Evolutionary conservation across 1,140 invertebrate genomes (phyloP), one percentile per base, ranked within the genome.

Genomic region (Sarcophaga peregrina): DNA sequence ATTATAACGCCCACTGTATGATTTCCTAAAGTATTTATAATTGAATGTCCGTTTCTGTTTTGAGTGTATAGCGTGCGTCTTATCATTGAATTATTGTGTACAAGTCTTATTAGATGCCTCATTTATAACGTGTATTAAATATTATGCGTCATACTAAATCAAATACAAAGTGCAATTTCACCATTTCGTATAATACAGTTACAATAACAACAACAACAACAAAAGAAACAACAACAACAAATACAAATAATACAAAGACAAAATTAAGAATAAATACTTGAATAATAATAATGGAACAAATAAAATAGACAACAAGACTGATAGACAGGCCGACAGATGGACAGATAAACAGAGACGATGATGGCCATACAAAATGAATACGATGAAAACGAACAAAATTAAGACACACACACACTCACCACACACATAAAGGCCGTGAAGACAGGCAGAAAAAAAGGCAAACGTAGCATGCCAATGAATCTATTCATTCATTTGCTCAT

Each of bases 111-210:
- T 58, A 58, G 54, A 58, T 58, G 54, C 11, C 54, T 58, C 54
- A 58, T 58, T 58, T 58, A 58, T 58, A 58, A 58, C 54, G 54
- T 37, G 25, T 58, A 58, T 58, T 58, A 15, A 58, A 58, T 15
- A 58, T 58, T 58, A 58, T 58, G 54, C 54, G 54, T 58, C 54
- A 58, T 58, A 15, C 13, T 58, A 58, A 58, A 58, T 58, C 54
- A 58, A 58, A 58, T 58, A 58, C 54, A 58, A 58, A 58, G 54
- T 58, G 54, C 54, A 58, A 58, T 58, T 58, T 58, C 54, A 58
- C 54, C 54, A 58, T n/a, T 58, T 37, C 25, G 25, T 37, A 37
- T 37, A 37, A 37, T 37, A 37, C 25, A 37, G 25, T 37, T 37
- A 37, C 25, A 37, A 37, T 37, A 37, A 37, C 25, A 37, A 37